A percentile compares a stretch with the other conserved stretches of the same genome.
Evolutionary conservation across 2,797 vertebrate genomes (phyloP).

Genomic region (Epinephelus awoara): DNA sequence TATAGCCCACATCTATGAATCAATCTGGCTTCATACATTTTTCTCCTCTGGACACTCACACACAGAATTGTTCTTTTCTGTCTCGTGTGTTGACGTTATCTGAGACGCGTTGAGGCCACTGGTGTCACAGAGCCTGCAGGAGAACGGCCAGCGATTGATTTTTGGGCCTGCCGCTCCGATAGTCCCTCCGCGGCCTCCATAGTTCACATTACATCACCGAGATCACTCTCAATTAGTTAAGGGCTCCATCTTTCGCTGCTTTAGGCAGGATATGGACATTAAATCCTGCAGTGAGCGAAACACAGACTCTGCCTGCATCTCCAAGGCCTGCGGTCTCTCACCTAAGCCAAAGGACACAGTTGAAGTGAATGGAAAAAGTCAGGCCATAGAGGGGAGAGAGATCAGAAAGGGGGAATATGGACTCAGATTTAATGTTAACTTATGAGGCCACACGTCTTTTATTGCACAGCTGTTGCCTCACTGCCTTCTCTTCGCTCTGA

Average conservation of each 20-base stretch:
- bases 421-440: constrained; percentile 72
- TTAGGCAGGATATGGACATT: constrained; percentile 76
- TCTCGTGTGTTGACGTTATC: constrained; percentile 62
- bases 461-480: constrained; percentile 77
- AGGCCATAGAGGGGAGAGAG: constrained; percentile 54
- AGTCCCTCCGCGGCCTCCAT: constrained; percentile 61
- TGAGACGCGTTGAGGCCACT: constrained; percentile 51
- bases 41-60: background rate
- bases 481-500: constrained; percentile 48
- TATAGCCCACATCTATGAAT: constrained; percentile 6
- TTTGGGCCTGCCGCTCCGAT: constrained; percentile 43
- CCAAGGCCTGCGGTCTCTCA: constrained; percentile 60
- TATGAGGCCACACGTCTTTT: constrained; percentile 78
- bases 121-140: constrained; percentile 45
- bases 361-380: constrained; percentile 72
- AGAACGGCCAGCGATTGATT: constrained; percentile 55
- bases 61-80: constrained; percentile 23
- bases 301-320: constrained; percentile 48
- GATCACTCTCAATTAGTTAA: constrained; percentile 74
- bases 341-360: constrained; percentile 73
- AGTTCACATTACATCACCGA: constrained; percentile 79
- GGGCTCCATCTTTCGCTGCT: constrained; percentile 71
- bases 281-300: constrained; percentile 69
- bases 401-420: constrained; percentile 64
- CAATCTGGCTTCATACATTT: background rate